Conservation (phyloP, 2,888 invertebrate genomes). For the Timema podura region DNA sequence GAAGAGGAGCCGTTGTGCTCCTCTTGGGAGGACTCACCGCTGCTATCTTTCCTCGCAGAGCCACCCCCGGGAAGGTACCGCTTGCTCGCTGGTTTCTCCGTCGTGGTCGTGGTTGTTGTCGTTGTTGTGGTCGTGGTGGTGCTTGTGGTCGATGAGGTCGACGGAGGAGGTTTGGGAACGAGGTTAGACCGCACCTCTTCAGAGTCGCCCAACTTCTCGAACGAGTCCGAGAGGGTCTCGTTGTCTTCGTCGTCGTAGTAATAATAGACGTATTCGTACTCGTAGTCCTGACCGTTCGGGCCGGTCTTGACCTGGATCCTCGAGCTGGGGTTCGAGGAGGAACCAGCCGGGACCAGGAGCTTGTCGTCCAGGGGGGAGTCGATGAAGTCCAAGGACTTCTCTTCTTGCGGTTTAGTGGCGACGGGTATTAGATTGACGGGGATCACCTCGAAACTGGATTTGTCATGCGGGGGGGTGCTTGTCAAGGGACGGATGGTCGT, state of each 20-base stretch:
- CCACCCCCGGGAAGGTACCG: conserved; percentile 16
- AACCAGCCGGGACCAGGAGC: conserved; percentile 34
- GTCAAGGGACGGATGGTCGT: conserved; percentile 20
- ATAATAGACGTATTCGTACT: conserved; percentile 88
- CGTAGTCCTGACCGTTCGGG: conserved; percentile 85
- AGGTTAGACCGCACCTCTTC: neutral
- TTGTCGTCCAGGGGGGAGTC: conserved; percentile 38
- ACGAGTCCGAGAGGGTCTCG: conserved; percentile 15
- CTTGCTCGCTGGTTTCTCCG: conserved; percentile 14
- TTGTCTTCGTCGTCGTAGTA: conserved; percentile 80
- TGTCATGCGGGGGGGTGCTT: conserved; percentile 1
- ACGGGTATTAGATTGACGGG: conserved; percentile 28
- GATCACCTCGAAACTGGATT: conserved; percentile 30
- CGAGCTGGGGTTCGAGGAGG: conserved; percentile 50
- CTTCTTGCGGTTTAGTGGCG: conserved; percentile 19
- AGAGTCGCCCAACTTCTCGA: neutral
- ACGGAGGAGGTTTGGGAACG: conserved; percentile 15
- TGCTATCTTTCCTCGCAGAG: conserved; percentile 22
- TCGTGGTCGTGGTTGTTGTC: conserved; percentile 24
- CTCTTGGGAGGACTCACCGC: conserved; percentile 23
- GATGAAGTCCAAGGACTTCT: conserved; percentile 37
- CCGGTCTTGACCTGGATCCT: conserved; percentile 81
- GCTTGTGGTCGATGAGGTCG: conserved; percentile 34
- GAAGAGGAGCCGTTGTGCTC: conserved; percentile 17
- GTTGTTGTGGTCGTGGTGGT: conserved; percentile 45